Conservation (phyloP, 2,888 invertebrate genomes). For the Thymelicus acteon region DNA sequence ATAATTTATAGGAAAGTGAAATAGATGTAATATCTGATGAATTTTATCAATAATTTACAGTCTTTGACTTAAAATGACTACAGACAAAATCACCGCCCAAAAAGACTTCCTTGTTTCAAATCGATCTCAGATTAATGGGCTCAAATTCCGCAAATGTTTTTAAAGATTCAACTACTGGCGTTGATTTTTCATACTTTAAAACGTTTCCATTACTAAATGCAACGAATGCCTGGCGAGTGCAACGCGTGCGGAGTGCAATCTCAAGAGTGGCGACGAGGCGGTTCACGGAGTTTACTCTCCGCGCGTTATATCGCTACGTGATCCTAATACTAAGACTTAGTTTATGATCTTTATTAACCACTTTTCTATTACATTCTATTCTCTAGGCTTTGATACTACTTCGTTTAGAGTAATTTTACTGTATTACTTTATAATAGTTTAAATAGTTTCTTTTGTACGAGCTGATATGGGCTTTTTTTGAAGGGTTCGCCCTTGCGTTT, state of each 20-base stretch:
- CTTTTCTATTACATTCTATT: slow-evolving; percentile 12
- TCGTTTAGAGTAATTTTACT: not conserved
- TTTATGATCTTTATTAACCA: slow-evolving; percentile 14
- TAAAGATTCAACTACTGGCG: slow-evolving; percentile 2
- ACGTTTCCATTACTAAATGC: slow-evolving; percentile 41
- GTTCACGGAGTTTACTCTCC: slow-evolving; percentile 55
- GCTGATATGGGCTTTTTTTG: not conserved
- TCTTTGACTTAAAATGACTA: not conserved
- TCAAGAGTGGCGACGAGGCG: slow-evolving; percentile 58
- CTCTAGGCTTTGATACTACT: slow-evolving; percentile 2
- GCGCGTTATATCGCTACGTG: slow-evolving; percentile 71
- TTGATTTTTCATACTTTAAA: slow-evolving; percentile 22
- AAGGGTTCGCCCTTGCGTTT: too few species aligned
- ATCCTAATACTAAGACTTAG: slow-evolving; percentile 57
- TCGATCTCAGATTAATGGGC: not conserved
- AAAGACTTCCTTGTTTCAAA: not conserved
- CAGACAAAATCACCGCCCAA: not conserved
- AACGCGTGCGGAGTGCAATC: slow-evolving; percentile 66
- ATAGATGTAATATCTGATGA: too few species aligned
- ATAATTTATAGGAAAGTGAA: too few species aligned
- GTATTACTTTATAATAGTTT: not conserved
- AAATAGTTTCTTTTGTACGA: not conserved
- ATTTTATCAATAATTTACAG: too few species aligned
- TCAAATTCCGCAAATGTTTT: not conserved
- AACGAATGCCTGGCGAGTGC: slow-evolving; percentile 46